Base-by-base conservation (phyloP, 2,888 invertebrate genomes). In the Thumatha senex region DNA sequence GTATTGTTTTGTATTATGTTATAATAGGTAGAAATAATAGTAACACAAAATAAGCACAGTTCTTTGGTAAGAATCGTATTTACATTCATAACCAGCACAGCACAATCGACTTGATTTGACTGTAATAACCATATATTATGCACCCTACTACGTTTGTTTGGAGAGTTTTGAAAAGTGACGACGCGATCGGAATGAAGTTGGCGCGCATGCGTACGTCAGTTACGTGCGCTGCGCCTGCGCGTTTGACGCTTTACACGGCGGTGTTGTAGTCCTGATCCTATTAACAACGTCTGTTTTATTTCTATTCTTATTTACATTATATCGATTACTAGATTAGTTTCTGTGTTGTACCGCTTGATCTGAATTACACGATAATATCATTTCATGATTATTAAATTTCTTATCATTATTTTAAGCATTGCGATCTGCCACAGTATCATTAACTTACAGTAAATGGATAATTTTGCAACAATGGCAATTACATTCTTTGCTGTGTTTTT, bases 261-360 rank as follows among this genome's bases (percentile, higher is more conserved):
- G 91, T 90, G 90, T 82, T 80, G 88, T 80, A 82, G 84, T 90
- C 82, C 84, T 89, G 90, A 91, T 91, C 90, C 90, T 89, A 89
- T 90, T 91, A 91, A 89, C 89, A 90, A 89, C 86, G 91, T 91
- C 76, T 81, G 90, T 89, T 86, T 84, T 79, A 80, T 81, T 82
- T 76, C 77, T 76, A 65, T 67, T 67, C 67, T 70, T 64, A 56
- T 51, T 63, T 66, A 65, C 65, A 70, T 67, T 66, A 67, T 56
- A 58, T 63, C 53, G 46, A 53, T 61, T 54, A 55, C 51, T 58
- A 57, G 49, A 48, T 49, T 61, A 62, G 54, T 34, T 43, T 58
- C 67, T 70, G 68, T 61, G 63, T 63, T 61, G 67, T 82, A 77
- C 72, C 64, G 73, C 82, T 86, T 82, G 80, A 82, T 82, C 80